Percentiles rank a stretch among this genome's conserved stretches.
These are phyloP conservation scores for Coendou prehensilis DNA, from an alignment of 2,797 vertebrate genomes.

Conservation along the genomic window DNA sequence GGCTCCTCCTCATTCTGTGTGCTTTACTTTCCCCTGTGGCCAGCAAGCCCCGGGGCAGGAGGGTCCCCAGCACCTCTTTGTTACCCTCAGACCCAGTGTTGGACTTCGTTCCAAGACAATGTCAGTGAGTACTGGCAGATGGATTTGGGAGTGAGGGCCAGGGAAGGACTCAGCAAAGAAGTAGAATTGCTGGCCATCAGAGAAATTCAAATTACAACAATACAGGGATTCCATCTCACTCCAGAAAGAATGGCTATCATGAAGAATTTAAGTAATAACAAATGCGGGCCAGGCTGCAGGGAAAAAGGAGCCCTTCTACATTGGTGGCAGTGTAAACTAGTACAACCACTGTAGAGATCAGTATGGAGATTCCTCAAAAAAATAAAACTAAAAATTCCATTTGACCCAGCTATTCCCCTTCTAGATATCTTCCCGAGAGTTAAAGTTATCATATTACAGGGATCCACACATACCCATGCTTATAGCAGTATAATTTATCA, in stretches of 20 bases:
- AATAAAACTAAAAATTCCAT: not conserved
- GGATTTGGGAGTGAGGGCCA: not conserved
- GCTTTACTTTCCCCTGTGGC: not conserved
- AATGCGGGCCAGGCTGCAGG: not conserved
- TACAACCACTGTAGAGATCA: not conserved
- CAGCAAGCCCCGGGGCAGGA: not conserved
- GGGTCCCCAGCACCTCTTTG: not conserved
- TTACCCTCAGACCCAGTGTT: fast-evolving
- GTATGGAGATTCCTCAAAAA: not conserved
- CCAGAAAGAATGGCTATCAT: not conserved
- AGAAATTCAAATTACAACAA: not conserved
- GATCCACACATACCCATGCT: not conserved
- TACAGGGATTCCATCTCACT: not conserved
- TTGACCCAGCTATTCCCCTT: not conserved
- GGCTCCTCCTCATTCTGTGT: fast-evolving
- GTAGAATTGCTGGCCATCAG: fast-evolving
- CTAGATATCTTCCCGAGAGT: not conserved
- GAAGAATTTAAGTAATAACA: no score
- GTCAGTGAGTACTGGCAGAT: fast-evolving
- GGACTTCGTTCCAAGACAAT: not conserved
- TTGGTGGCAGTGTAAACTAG: not conserved
- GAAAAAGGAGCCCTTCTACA: not conserved
- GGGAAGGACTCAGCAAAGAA: not conserved
- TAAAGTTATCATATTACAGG: not conserved
- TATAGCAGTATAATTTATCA: not conserved